Conservation (phyloP, 2,113 vertebrate species). For the Eulacestoma nigropectus region DNA sequence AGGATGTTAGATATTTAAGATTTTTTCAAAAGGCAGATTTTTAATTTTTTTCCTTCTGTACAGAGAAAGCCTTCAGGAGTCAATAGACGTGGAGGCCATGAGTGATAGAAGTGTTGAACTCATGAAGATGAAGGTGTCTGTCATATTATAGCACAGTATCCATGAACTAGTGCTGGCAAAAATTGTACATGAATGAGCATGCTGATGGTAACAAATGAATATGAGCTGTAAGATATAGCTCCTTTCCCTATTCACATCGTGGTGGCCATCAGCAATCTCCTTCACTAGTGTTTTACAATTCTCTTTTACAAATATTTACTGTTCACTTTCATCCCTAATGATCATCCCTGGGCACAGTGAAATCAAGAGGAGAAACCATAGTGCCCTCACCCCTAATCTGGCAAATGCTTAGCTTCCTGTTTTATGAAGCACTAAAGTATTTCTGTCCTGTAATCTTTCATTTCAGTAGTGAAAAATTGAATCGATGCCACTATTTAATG, state of each 20-base stretch:
- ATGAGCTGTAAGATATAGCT: not conserved
- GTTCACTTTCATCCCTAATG: not conserved
- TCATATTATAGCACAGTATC: not conserved
- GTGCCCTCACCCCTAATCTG: not conserved
- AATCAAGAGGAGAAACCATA: not conserved
- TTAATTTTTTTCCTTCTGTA: not conserved
- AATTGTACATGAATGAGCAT: not conserved
- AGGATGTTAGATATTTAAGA: not conserved
- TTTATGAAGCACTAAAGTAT: constrained; percentile 10
- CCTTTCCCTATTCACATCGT: not conserved
- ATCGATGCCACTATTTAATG: not conserved
- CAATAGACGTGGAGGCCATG: not conserved
- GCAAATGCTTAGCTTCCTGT: not conserved
- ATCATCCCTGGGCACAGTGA: not conserved
- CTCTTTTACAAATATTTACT: constrained; percentile 16
- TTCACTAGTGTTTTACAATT: not conserved
- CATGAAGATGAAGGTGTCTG: not conserved
- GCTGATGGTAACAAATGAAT: not conserved
- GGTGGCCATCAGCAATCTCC: not conserved
- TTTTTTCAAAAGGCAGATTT: not conserved
- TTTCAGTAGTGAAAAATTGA: not conserved
- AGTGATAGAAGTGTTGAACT: not conserved
- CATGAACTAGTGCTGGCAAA: not conserved
- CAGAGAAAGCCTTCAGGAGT: not conserved
- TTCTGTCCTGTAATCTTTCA: not conserved